These are phyloP conservation scores for Orthosia gracilis DNA, from an alignment of 2,888 invertebrate species.

Conservation along the genomic window DNA sequence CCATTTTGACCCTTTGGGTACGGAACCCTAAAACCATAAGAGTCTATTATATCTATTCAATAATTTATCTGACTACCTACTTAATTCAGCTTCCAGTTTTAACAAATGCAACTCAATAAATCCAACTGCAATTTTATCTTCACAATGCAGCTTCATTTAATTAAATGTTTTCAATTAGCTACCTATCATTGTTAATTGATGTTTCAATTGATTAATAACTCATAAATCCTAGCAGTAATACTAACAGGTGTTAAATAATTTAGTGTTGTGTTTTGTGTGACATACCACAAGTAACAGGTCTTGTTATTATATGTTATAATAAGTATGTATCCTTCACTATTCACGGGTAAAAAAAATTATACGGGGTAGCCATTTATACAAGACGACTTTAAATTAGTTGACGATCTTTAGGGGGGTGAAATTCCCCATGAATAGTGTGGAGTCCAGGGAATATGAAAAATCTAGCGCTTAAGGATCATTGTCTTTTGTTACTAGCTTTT, in stretches of 20 bases:
- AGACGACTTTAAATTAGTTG: neutral
- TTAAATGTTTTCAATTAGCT: constrained; percentile 17
- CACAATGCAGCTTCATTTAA: neutral
- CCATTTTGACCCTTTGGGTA: no score
- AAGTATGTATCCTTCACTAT: constrained; percentile 5
- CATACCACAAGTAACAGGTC: constrained; percentile 71
- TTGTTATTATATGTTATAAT: neutral
- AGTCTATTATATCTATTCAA: no score
- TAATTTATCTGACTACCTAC: no score
- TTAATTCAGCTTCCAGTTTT: neutral
- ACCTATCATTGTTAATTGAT: constrained; percentile 10
- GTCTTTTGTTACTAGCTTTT: no score
- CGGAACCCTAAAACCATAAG: no score
- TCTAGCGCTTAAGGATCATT: no score
- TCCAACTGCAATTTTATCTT: neutral
- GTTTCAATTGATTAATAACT: constrained; percentile 22
- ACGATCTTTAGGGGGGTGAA: no score
- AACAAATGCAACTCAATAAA: neutral
- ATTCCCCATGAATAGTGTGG: no score
- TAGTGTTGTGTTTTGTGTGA: constrained; percentile 25
- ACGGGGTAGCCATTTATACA: no score
- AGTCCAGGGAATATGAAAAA: no score
- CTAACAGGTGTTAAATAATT: neutral
- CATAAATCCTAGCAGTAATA: constrained; percentile 3
- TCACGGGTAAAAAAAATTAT: neutral